Conservation (phyloP, 2,888 invertebrate species). For the Cinara cedri region DNA sequence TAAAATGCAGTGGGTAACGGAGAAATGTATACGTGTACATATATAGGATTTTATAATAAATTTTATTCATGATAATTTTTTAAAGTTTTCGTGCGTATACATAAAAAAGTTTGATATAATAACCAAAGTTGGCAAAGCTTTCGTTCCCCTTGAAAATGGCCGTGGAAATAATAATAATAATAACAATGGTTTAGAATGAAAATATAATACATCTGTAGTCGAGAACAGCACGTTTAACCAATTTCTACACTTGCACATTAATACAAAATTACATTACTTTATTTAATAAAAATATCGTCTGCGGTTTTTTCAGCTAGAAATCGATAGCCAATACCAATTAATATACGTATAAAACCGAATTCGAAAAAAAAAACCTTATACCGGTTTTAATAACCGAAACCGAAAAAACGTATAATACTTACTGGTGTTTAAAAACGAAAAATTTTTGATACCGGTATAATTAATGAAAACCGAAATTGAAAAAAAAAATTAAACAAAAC, state of each 20-base stretch:
- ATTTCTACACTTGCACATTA: slow-evolving; percentile 1
- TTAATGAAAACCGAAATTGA: too few species aligned
- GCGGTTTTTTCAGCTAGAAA: too few species aligned
- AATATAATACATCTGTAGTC: too few species aligned
- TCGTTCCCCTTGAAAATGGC: neutral
- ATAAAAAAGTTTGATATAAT: too few species aligned
- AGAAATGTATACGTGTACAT: neutral
- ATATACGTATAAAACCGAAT: too few species aligned
- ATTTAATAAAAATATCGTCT: neutral
- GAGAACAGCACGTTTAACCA: slow-evolving; percentile 14
- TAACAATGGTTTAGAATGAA: neutral
- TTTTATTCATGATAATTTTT: slow-evolving; percentile 38
- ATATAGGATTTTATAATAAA: slow-evolving; percentile 7
- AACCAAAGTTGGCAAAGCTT: too few species aligned
- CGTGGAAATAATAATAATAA: slow-evolving; percentile 15
- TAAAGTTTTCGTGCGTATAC: slow-evolving; percentile 36
- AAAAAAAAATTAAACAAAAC: too few species aligned
- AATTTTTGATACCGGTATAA: too few species aligned
- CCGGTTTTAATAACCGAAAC: too few species aligned
- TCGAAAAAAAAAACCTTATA: neutral
- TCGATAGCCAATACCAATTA: too few species aligned
- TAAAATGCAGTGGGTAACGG: neutral
- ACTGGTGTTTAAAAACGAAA: too few species aligned
- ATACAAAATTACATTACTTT: neutral
- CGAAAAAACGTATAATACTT: too few species aligned